Conservation (phyloP, 2,888 invertebrate species). For the Himalopsyche kuldschensis region DNA sequence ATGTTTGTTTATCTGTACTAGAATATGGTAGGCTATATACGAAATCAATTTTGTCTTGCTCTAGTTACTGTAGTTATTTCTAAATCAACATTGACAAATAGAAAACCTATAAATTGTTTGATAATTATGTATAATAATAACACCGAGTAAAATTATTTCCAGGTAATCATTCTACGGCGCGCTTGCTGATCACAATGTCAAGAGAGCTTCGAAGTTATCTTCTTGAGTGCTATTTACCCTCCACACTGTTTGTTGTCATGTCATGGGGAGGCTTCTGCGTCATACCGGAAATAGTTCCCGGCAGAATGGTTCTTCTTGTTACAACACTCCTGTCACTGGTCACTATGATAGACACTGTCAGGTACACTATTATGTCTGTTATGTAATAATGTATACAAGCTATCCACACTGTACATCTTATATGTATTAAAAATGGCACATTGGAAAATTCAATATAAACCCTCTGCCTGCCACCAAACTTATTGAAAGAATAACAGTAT, state of each 20-base stretch:
- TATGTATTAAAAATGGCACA: too few relatives aligned
- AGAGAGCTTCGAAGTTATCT: constrained; percentile 65
- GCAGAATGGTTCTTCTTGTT: constrained; percentile 66
- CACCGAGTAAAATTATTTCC: constrained; percentile 38
- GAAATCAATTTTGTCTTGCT: background rate
- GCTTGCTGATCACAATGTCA: constrained; percentile 63
- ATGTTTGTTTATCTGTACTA: too few relatives aligned
- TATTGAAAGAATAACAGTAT: too few relatives aligned
- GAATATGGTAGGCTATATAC: too few relatives aligned
- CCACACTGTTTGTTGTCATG: constrained; percentile 66
- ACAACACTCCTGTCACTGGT: constrained; percentile 65
- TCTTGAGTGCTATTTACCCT: constrained; percentile 66
- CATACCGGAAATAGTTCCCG: constrained; percentile 67
- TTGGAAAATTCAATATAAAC: too few relatives aligned
- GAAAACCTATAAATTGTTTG: background rate
- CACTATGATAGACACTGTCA: constrained; percentile 69
- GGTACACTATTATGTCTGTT: constrained; percentile 46
- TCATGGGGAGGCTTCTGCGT: constrained; percentile 70
- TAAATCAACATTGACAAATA: too few relatives aligned
- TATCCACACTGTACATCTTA: too few relatives aligned
- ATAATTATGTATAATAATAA: background rate
- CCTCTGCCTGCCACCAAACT: too few relatives aligned
- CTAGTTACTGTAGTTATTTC: background rate
- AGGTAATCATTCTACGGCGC: constrained; percentile 65
- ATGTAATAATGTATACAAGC: too few relatives aligned